phyloP scores from a whole-genome alignment of 2,113 vertebrate genomes.

The Dunckerocampus dactyliophorus region DNA sequence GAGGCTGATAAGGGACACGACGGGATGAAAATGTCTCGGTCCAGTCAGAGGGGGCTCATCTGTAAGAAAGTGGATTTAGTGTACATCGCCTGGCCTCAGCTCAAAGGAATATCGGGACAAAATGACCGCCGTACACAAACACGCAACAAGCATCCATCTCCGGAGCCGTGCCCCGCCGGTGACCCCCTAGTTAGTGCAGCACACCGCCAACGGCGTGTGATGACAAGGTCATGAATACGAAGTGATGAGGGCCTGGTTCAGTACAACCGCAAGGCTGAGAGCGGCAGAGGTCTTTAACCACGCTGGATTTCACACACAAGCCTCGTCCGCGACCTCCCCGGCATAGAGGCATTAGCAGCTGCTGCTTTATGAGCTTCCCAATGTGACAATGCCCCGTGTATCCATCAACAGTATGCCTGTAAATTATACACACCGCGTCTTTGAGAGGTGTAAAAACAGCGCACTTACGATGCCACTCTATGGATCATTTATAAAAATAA shows the following conservation, averaged over 20 bases:
- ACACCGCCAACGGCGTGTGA: conserved; percentile 27
- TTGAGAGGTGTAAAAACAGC: conserved; percentile 23
- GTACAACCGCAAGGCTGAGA: conserved; percentile 14
- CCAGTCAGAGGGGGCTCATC: conserved; percentile 45
- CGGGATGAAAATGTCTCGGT: conserved; percentile 49
- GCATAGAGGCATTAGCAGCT: conserved; percentile 59
- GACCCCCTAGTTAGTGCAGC: conserved; percentile 56
- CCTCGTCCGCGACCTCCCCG: conserved; percentile 36
- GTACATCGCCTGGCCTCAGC: conserved; percentile 13
- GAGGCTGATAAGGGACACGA: conserved; percentile 36
- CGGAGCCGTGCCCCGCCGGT: conserved; percentile 20
- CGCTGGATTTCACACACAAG: conserved; percentile 47
- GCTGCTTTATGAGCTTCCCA: conserved; percentile 55
- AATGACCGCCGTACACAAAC: conserved; percentile 24
- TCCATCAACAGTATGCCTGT: conserved; percentile 31
- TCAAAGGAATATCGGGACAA: conserved; percentile 31
- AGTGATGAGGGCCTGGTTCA: conserved; percentile 18
- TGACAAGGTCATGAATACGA: conserved; percentile 52
- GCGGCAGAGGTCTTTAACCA: conserved; percentile 50
- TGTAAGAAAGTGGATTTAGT: conserved; percentile 50
- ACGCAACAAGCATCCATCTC: conserved; percentile 32
- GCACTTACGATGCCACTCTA: neutral
- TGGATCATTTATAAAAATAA: neutral
- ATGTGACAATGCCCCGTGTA: conserved; percentile 42
- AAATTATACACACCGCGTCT: conserved; percentile 13